Evolutionary conservation across 1,140 invertebrate genomes (phyloP), one percentile per base, ranked within the genome.

Genomic region (Cheumatopsyche charites): DNA sequence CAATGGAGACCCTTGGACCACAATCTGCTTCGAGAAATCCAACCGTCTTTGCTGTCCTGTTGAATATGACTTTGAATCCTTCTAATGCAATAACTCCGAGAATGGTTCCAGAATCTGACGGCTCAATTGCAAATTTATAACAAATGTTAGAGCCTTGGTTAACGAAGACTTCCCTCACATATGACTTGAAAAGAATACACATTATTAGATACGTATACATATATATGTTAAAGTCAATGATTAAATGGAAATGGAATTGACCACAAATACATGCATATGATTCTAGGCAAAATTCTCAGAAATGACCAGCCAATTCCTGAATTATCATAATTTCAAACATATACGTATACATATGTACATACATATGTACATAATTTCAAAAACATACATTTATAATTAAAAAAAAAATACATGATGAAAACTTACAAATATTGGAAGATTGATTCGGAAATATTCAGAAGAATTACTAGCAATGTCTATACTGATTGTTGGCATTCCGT

Each of bases 21-120:
- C 75, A 76, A 47, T 76, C 75, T 2, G 75, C 71, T 36, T 76
- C 72, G 9, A 76, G 29, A 49, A 76, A 76, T 19, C 75, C 75
- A 23, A 76, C 75, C 1, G 65, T 76, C 1, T 69, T 47, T 2
- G 75, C 68, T 1, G 72, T 71, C 45, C 75, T 43, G 49, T 76
- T 76, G 70, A 76, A 76, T 21, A 76, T 72, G 7, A 76, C 70
- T 55, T 75, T 62, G 65, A 77, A 77, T 52, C 75, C 75, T 62
- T 77, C 75, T 19, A 77, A 19, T 13, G 73, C 75, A 0, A 71
- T 69, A 7, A 77, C 73, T 12, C 75, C 75, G 1, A 77, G 42
- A 41, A 77, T 77, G 0, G 71, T 67, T 17, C 73, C 73, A 0
- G 61, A 71, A 13, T 75, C 71, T 1, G 73, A 71, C 6, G 68